Conservation (phyloP, 1,140 invertebrate genomes). For the Asbolus verrucosus region DNA sequence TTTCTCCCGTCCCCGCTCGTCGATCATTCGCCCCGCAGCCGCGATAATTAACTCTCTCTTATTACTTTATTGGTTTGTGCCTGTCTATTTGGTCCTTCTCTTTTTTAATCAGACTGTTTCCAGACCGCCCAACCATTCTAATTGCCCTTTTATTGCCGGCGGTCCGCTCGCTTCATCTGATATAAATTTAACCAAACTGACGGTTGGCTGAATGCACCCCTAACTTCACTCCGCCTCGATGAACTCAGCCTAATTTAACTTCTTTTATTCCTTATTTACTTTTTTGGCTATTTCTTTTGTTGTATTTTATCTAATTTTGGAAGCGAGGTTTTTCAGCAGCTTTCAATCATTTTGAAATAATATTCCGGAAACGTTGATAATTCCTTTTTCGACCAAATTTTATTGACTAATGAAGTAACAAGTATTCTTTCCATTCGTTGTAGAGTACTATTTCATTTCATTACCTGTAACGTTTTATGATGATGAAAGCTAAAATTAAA, state of each 20-base stretch:
- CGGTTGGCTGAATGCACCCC: conserved; percentile 56
- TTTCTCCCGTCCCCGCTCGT: conserved; percentile 15
- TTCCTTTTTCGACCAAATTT: no score
- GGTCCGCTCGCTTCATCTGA: conserved; percentile 60
- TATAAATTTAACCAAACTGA: conserved; percentile 62
- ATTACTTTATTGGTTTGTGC: conserved; percentile 65
- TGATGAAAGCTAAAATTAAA: no score
- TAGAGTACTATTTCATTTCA: no score
- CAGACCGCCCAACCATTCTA: conserved; percentile 63
- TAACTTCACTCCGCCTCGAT: conserved; percentile 41
- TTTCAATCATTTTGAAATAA: neutral
- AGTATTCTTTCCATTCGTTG: no score
- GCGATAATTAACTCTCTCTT: conserved; percentile 63
- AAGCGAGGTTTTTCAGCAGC: neutral
- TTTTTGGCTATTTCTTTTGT: conserved; percentile 43
- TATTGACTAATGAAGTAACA: no score
- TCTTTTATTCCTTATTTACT: conserved; percentile 51
- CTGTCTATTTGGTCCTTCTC: conserved; percentile 63
- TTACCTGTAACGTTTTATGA: no score
- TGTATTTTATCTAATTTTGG: conserved; percentile 22
- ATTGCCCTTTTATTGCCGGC: conserved; percentile 63
- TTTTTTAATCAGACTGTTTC: conserved; percentile 64
- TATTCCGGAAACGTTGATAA: no score
- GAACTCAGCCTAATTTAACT: conserved; percentile 55
- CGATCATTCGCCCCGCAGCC: conserved; percentile 39